Conservation (phyloP, 2,888 invertebrate species). For the Brachypterus glaber region DNA sequence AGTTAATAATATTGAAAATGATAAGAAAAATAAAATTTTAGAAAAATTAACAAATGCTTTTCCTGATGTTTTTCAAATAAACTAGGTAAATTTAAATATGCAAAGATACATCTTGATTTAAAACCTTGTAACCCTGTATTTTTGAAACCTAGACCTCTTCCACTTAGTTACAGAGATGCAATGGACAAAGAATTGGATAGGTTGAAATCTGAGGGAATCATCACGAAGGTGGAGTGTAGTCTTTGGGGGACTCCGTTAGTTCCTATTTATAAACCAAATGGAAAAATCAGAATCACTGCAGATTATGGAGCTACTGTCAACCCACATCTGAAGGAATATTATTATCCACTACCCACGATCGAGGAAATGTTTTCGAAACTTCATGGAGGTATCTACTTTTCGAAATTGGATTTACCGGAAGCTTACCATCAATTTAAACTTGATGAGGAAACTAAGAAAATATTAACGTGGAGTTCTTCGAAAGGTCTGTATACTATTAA, state of each 20-base stretch:
- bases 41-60: too few relatives aligned
- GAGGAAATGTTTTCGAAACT: background rate
- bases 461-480: too few relatives aligned
- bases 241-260: conserved; percentile 3
- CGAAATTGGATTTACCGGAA: background rate
- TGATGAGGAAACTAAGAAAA: background rate
- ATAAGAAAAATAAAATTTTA: too few relatives aligned
- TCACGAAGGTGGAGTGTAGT: background rate
- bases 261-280: background rate
- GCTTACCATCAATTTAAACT: background rate
- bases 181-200: conserved; percentile 1
- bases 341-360: background rate
- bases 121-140: too few relatives aligned
- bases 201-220: background rate
- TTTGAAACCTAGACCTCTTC: conserved; percentile 2
- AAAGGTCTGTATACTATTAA: too few relatives aligned
- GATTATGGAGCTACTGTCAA: conserved; percentile 2
- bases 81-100: too few relatives aligned
- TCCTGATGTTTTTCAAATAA: too few relatives aligned
- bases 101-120: too few relatives aligned
- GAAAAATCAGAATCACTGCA: background rate
- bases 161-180: background rate
- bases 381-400: background rate
- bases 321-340: conserved; percentile 2
- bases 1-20: too few relatives aligned